These are phyloP conservation scores for Zoroaster sp. DNA, from an alignment of 53 echinoderm and acorn worm genomes.

Conservation along the genomic window DNA sequence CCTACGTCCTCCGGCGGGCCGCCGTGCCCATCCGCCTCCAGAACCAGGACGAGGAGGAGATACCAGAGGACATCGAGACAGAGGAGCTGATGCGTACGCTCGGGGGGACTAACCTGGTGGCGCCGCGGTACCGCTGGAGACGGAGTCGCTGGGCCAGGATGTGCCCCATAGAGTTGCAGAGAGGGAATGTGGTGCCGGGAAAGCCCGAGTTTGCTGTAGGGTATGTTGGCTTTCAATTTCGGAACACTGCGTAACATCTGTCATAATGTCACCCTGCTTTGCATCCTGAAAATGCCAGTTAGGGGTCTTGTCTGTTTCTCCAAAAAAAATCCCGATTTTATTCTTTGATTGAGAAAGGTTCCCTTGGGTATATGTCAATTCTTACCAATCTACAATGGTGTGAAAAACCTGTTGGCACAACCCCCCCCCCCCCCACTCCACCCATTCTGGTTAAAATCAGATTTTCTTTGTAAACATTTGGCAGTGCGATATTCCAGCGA, in stretches of 20 bases:
- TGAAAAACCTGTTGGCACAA: no score
- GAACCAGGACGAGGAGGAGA: slow-evolving; percentile 90
- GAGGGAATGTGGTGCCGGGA: slow-evolving; percentile 89
- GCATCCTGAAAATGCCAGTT: no score
- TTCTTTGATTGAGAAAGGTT: no score
- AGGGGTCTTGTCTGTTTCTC: neutral
- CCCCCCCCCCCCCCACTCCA: no score
- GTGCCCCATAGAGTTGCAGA: slow-evolving; percentile 96
- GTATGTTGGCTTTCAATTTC: slow-evolving; percentile 69
- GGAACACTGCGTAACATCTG: no score
- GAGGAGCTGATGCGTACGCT: slow-evolving; percentile 98
- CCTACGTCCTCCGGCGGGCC: slow-evolving; percentile 88
- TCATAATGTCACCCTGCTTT: neutral
- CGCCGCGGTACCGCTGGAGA: slow-evolving; percentile 91
- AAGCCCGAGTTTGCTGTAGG: slow-evolving; percentile 99
- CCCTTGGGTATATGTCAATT: no score
- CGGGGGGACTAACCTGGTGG: slow-evolving; percentile 90
- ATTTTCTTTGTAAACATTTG: no score
- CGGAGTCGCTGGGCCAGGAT: slow-evolving; percentile 89
- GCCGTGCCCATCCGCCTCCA: slow-evolving; percentile 96
- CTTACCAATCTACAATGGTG: no score
- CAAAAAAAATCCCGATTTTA: no score
- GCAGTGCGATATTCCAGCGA: no score
- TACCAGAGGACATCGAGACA: slow-evolving; percentile 94
- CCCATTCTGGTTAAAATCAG: no score